These are phyloP conservation scores for Synanthedon formicaeformis DNA, from an alignment of 2,888 invertebrate species.

Conservation along the genomic window DNA sequence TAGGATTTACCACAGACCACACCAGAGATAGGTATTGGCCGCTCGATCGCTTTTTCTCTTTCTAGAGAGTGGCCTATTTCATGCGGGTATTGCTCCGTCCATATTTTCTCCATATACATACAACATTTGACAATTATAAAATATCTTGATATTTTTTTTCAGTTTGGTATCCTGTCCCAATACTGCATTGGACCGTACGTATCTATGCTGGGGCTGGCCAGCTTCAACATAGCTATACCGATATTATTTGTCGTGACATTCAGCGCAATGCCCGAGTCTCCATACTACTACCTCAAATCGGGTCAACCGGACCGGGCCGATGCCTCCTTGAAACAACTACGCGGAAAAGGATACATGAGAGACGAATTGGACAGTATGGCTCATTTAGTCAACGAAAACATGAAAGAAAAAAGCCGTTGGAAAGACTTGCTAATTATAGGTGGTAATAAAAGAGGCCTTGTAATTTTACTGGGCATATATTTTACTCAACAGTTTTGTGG, in stretches of 20 bases:
- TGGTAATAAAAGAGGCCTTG: conserved; percentile 68
- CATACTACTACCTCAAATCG: conserved; percentile 67
- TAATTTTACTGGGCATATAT: conserved; percentile 72
- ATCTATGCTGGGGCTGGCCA: conserved; percentile 66
- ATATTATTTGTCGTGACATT: conserved; percentile 68
- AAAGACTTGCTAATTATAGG: conserved; percentile 53
- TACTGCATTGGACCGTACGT: conserved; percentile 72
- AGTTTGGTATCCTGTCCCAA: conserved; percentile 71
- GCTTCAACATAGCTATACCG: conserved; percentile 68
- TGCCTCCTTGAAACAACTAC: conserved; percentile 64
- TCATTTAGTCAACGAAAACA: conserved; percentile 61
- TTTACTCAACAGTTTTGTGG: conserved; percentile 73
- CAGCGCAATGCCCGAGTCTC: conserved; percentile 75
- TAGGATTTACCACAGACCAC: too few relatives aligned
- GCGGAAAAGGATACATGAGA: conserved; percentile 66
- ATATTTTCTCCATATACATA: neutral
- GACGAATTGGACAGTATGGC: conserved; percentile 69
- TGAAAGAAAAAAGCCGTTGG: conserved; percentile 61
- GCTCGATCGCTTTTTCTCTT: too few relatives aligned
- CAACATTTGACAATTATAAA: too few relatives aligned
- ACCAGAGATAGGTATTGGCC: too few relatives aligned
- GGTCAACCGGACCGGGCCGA: conserved; percentile 66
- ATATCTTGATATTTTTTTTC: conserved; percentile 18
- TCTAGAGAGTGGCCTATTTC: too few relatives aligned
- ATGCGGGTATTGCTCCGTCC: too few relatives aligned